Evolutionary conservation across 2,888 invertebrate species (phyloP), one percentile per base, ranked within the genome.

Genomic region (Diarsia brunnea): DNA sequence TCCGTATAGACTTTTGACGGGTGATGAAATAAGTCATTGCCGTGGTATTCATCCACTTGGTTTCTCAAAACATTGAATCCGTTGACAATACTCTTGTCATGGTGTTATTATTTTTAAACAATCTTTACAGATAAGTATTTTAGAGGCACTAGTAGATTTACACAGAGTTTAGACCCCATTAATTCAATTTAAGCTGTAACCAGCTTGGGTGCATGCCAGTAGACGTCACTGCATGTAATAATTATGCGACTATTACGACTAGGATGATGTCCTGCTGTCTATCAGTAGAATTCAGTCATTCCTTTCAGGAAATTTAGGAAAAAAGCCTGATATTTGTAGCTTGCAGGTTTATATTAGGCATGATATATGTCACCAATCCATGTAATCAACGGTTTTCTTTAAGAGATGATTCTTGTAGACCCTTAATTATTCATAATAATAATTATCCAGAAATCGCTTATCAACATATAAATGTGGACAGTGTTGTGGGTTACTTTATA

Each of bases 131-230:
- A n/a, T n/a, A 58, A 3, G 27, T 4, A n/a, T 49, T 27, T n/a
- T 27, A 45, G 19, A 27, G 12, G 31, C 24, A 45, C 24, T 45
- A 21, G 3, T 55, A 64, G 21, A 69, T 49, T 14, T 49, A 43
- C n/a, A 27, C 14, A 38, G n/a, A 55, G 43, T 24, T 49, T 77
- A 5, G 21, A 38, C 21, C 43, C 27, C 43, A 77, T 69, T 64
- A 69, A 49, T 69, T 77, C 4, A 77, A 77, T 77, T 55, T 49
- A 64, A 45, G 27, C 24, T 49, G 19, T 27, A 43, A 55, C 63
- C 19, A 64, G 24, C 19, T 64, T 77, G 78, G 77, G 43, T 27
- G 38, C 16, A 16, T 21, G 76, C 76, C 69, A 77, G 38, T n/a
- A 55, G 38, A 77, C 63, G 43, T 63, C 51, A 61, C n/a, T 19